Evolutionary conservation across 2,888 invertebrate genomes (phyloP).

Genomic region (Lepidochitona cinerea): DNA sequence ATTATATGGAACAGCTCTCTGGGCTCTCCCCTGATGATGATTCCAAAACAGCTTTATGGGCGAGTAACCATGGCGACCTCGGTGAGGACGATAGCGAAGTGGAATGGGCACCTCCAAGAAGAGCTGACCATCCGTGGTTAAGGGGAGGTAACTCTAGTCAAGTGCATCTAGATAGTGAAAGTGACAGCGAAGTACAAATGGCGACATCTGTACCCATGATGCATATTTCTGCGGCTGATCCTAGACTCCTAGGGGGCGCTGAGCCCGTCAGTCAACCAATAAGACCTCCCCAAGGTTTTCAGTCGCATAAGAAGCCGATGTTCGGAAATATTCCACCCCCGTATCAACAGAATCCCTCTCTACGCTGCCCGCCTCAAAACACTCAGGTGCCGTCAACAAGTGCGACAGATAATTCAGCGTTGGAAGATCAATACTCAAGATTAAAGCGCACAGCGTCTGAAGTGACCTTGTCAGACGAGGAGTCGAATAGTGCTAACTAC

Average conservation of each 20-base stretch:
- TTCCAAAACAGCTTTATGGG: background rate
- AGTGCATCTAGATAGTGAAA: background rate
- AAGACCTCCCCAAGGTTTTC: background rate
- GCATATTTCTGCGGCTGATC: background rate
- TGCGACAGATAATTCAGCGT: background rate
- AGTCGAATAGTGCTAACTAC: background rate
- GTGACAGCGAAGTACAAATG: background rate
- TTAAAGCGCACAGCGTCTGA: background rate
- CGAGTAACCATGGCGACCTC: background rate
- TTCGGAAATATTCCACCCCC: background rate
- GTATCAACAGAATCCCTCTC: no score
- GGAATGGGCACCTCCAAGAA: background rate
- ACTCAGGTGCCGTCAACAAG: background rate
- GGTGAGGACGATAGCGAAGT: slow-evolving; percentile 16
- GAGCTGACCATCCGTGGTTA: background rate
- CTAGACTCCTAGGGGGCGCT: background rate
- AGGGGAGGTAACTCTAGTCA: background rate
- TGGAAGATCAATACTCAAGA: background rate
- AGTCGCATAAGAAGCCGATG: background rate
- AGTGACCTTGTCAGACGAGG: slow-evolving; percentile 1
- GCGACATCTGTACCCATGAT: background rate
- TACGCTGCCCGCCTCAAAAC: background rate
- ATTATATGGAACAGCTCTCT: slow-evolving; percentile 54
- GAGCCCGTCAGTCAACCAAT: background rate
- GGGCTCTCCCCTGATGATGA: slow-evolving; percentile 29